These are phyloP conservation scores for Pogonophryne albipinna DNA, from an alignment of 2,797 vertebrate species.

Conservation along the genomic window DNA sequence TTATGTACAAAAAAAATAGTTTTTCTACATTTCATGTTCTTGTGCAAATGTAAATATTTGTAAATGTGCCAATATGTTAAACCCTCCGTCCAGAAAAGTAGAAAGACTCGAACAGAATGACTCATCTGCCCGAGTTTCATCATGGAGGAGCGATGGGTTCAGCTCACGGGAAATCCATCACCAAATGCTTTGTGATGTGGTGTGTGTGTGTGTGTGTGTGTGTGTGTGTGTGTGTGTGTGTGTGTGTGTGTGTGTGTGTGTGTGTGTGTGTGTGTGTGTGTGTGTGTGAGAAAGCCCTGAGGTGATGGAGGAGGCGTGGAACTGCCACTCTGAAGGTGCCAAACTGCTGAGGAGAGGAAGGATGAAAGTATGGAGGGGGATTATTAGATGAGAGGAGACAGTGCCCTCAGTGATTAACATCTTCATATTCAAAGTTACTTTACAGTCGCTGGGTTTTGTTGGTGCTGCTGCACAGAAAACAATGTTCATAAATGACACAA, in stretches of 20 bases:
- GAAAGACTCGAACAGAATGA: conserved; percentile 12
- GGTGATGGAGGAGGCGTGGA: conserved; percentile 57
- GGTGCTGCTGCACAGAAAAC: conserved; percentile 1
- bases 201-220: background rate
- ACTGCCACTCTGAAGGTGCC: conserved; percentile 61
- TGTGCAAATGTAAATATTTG: conserved; percentile 63
- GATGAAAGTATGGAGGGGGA: conserved; percentile 10
- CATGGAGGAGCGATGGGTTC: conserved; percentile 22
- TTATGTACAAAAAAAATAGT: conserved; percentile 5
- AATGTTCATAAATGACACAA: background rate
- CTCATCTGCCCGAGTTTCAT: conserved; percentile 32
- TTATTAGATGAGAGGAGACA: conserved; percentile 43
- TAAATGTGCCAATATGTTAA: conserved; percentile 22
- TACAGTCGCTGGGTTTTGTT: conserved; percentile 2
- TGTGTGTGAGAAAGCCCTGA: conserved; percentile 17
- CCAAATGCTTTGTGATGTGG: conserved; percentile 25
- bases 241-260: background rate
- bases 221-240: background rate
- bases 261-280: too few species aligned
- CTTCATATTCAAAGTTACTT: conserved; percentile 44
- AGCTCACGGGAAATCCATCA: conserved; percentile 44
- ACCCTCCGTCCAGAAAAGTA: conserved; percentile 4
- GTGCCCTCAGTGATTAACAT: conserved; percentile 53
- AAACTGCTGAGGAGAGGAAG: conserved; percentile 53
- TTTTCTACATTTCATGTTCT: background rate